Evolutionary conservation across 2,113 vertebrate species (phyloP).

Genomic region (Macroglossus sobrinus): DNA sequence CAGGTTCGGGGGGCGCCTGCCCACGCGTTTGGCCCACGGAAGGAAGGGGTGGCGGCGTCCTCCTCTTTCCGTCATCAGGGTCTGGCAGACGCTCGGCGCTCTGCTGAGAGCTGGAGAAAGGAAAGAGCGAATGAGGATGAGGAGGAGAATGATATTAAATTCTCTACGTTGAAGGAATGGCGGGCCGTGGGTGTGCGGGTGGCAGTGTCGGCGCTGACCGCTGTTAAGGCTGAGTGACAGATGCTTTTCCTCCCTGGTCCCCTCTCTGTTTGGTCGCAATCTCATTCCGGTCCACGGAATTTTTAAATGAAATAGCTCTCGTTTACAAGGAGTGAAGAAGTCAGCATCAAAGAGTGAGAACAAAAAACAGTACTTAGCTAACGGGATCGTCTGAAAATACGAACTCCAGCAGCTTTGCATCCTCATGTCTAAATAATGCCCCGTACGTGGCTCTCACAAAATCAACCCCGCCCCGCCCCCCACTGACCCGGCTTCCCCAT

Average conservation of each 20-base stretch:
- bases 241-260: accelerated
- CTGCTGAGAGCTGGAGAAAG: not conserved
- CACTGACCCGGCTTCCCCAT: not conserved
- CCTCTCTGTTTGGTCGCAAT: not conserved
- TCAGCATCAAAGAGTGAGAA: not conserved
- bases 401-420: not conserved
- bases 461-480: not conserved
- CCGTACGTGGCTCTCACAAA: not conserved
- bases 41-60: not conserved
- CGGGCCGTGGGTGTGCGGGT: too few relatives aligned
- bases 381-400: not conserved
- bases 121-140: not conserved
- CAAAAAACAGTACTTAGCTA: not conserved
- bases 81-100: not conserved
- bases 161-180: not conserved
- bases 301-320: not conserved
- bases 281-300: not conserved
- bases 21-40: accelerated
- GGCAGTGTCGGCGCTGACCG: accelerated
- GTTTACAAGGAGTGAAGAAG: not conserved
- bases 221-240: too few relatives aligned
- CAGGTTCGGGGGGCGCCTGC: not conserved
- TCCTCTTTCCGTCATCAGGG: too few relatives aligned
- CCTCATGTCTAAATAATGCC: too few relatives aligned
- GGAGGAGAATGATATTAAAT: not conserved